Base-by-base conservation (phyloP, 2,888 invertebrate genomes). In the Tenthredo distinguenda region DNA sequence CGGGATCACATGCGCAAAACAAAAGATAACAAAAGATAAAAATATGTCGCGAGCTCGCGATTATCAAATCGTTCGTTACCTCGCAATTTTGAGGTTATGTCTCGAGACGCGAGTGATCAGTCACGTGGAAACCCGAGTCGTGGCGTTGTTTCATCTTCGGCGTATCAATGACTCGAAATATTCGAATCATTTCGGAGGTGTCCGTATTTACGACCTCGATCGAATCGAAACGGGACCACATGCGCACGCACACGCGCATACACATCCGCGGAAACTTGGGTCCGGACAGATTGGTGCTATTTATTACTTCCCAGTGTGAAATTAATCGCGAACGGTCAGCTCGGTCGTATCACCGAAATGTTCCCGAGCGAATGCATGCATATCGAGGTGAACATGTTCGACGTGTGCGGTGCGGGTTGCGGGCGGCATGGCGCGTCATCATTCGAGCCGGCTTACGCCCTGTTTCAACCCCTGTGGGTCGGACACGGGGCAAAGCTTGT, bases 401-500 rank as follows among this genome's bases (percentile, higher is more conserved):
- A 68, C 47, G 47, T 55, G 55, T 55, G 55, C 55, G 55, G 55
- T 55, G 55, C 55, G 55, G 55, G 55, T 18, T n/a, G 55, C 55
- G 55, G 55, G n/a, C 7, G 7, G 55, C n/a, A 55, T 55, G n/a
- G n/a, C 37, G 43, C 26, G 37, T 68, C 26, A 47, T 65, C 65
- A 50, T 83, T 83, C 83, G 68, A 58, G 18, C 50, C 68, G 50
- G 83, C 71, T 83, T 83, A 83, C 83, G 83, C 83, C 40, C 71
- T 50, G 83, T 71, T 68, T 83, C 83, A 47, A 26, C 83, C 81
- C 81, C 81, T 62, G 40, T 50, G 79, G 50, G 58, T 81, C 83
- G 83, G 62, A 83, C 83, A 83, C n/a, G 83, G 50, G 21, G 83
- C 83, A 58, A 83, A 83, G 83, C 83, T 83, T 83, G 83, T 83